Evolutionary conservation across 2,797 vertebrate species (phyloP).

Genomic region (Falco naumanni): DNA sequence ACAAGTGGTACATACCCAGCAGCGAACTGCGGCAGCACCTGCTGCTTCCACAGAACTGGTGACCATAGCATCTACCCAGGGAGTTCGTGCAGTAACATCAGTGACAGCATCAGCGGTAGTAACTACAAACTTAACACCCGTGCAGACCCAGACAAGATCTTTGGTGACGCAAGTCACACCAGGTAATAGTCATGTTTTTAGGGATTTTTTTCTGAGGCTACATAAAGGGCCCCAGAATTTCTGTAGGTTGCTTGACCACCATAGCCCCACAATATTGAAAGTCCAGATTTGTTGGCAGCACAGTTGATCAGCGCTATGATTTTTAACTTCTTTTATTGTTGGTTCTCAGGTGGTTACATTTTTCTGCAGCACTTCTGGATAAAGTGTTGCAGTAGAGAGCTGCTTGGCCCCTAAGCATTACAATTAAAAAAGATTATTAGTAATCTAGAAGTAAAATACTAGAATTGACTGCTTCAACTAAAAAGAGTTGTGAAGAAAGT

Average conservation of each 20-base stretch:
- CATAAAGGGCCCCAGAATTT: not conserved
- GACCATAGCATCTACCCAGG: conserved; percentile 85
- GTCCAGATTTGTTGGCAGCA: not conserved
- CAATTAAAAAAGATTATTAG: not conserved
- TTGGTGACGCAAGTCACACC: conserved; percentile 85
- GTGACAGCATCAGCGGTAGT: conserved; percentile 87
- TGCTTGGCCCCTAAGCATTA: not conserved
- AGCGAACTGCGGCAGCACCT: conserved; percentile 79
- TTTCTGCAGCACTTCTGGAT: not conserved
- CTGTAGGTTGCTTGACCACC: not conserved
- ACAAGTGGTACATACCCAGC: conserved; percentile 89
- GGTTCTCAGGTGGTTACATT: not conserved
- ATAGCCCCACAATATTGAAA: fast-evolving
- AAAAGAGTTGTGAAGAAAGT: not conserved
- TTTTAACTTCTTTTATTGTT: not conserved
- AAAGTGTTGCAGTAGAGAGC: not conserved
- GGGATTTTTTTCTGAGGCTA: not conserved
- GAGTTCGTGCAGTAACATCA: conserved; percentile 85
- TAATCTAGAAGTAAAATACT: not conserved
- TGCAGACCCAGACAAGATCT: conserved; percentile 85
- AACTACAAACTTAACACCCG: conserved; percentile 86
- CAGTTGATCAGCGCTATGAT: not conserved
- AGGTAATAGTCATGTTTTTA: conserved; percentile 69
- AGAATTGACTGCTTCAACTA: not conserved
- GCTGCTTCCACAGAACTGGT: conserved; percentile 85